Evolutionary conservation across 1,140 invertebrate species (phyloP).

Genomic region (Drosophila bifasciata): DNA sequence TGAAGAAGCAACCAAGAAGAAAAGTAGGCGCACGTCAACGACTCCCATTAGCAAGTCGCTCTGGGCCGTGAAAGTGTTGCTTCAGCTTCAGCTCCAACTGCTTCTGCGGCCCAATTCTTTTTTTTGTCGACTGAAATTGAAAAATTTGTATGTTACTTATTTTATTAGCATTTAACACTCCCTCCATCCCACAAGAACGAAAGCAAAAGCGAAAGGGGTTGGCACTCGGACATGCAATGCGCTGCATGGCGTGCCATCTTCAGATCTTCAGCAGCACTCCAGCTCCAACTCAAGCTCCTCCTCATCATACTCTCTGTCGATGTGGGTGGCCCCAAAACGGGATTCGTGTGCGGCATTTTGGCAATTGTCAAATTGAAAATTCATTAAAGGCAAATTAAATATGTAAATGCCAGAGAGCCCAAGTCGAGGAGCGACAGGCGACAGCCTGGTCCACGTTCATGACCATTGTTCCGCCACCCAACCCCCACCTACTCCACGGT

Average conservation of each 20-base stretch:
- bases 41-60: conserved; percentile 78
- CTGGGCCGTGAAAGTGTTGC: conserved; percentile 82
- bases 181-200: conserved; percentile 24
- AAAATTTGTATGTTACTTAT: conserved; percentile 83
- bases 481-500: background rate
- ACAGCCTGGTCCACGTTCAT: conserved; percentile 10
- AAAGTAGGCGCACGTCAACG: conserved; percentile 75
- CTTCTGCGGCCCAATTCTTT: conserved; percentile 56
- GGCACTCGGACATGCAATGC: conserved; percentile 47
- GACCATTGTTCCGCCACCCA: conserved; percentile 24
- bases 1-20: conserved; percentile 36
- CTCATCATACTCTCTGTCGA: background rate
- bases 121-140: conserved; percentile 62
- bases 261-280: background rate
- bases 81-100: conserved; percentile 24
- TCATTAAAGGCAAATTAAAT: conserved; percentile 83
- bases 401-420: conserved; percentile 56
- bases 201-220: conserved; percentile 49
- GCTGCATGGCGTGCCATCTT: conserved; percentile 47
- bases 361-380: conserved; percentile 82
- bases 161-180: conserved; percentile 81
- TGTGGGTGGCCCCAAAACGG: conserved; percentile 58
- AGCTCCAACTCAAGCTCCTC: conserved; percentile 8
- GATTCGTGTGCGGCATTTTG: conserved; percentile 72
- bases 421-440: conserved; percentile 45